Evolutionary conservation across 2,797 vertebrate species (phyloP), one percentile per base, ranked within the genome.

Genomic region (Okamejei kenojei): DNA sequence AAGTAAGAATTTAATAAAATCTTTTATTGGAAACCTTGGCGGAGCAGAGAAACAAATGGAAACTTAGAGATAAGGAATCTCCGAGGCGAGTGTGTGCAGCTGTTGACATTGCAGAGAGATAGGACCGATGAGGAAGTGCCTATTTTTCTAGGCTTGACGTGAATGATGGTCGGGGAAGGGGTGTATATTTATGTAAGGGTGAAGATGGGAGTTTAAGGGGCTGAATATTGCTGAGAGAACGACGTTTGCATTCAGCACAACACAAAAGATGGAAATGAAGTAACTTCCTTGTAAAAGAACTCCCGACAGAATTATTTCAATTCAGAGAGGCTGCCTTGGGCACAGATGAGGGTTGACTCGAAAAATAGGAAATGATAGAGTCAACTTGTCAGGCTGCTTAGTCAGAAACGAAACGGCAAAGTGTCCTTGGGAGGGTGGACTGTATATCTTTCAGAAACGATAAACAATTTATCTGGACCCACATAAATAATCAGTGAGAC

Each of bases 231-330:
- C 99, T 98, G 98, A 99, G 97, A 98, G 98, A 98, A 98, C 98
- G 98, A 95, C 97, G 97, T 96, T 98, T 97, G 94, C 98, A 98
- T 98, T 98, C 97, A 98, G 95, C 95, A 96, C 78, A 95, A 96
- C 97, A 99, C 98, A 99, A 99, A 99, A 98, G 98, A 97, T 98
- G 99, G 99, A 99, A 99, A 99, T 99, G 98, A 99, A 99, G 98
- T 98, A 98, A 98, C 97, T 98, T 99, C 98, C 99, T 98, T 97
- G 61, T 95, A 96, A 97, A 96, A 97, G 97, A 96, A 97, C 97
- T 98, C 97, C 97, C 96, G 98, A 98, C 97, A 98, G 98, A 98
- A 99, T 98, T 99, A 99, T 98, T 98, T 97, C 96, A 94, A 96
- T 96, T 95, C 96, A 95, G 97, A 96, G 96, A 96, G 96, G 95